A percentile compares a stretch with the other conserved stretches of the same genome.
These are phyloP conservation scores for Rhynchotus rufescens DNA, from an alignment of 2,797 vertebrate genomes.

Conservation along the genomic window DNA sequence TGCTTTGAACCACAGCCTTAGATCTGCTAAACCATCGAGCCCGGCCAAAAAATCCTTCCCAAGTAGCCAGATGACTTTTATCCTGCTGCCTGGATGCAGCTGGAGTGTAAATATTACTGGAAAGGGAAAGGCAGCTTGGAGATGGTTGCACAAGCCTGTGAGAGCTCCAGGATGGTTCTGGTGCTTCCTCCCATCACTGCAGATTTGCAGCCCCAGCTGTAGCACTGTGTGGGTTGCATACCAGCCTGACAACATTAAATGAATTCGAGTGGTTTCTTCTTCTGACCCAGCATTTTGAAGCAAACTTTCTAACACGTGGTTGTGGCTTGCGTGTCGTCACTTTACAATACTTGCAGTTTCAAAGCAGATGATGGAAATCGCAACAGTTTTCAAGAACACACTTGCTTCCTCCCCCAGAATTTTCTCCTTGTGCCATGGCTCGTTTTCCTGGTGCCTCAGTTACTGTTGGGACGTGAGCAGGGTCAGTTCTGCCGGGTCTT, in stretches of 20 bases:
- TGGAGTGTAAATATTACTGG: background rate
- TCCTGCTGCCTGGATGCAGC: background rate
- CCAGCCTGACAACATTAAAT: background rate
- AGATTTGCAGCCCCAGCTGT: background rate
- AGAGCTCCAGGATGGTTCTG: background rate
- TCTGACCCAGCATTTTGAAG: slow-evolving; percentile 63
- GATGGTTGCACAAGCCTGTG: background rate
- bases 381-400: background rate
- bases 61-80: background rate
- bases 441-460: background rate
- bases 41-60: background rate
- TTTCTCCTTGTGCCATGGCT: background rate
- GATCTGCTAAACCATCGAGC: background rate
- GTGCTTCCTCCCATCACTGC: background rate
- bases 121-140: background rate
- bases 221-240: background rate
- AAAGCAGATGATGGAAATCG: slow-evolving; percentile 18
- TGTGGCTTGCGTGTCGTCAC: slow-evolving; percentile 46
- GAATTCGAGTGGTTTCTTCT: slow-evolving; percentile 30
- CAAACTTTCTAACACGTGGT: slow-evolving; percentile 53
- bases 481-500: background rate
- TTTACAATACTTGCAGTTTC: slow-evolving; percentile 53
- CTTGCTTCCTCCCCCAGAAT: background rate
- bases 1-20: slow-evolving; percentile 4
- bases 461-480: background rate